Conservation (phyloP, 2,888 invertebrate genomes). For the Nomada fabriciana region DNA sequence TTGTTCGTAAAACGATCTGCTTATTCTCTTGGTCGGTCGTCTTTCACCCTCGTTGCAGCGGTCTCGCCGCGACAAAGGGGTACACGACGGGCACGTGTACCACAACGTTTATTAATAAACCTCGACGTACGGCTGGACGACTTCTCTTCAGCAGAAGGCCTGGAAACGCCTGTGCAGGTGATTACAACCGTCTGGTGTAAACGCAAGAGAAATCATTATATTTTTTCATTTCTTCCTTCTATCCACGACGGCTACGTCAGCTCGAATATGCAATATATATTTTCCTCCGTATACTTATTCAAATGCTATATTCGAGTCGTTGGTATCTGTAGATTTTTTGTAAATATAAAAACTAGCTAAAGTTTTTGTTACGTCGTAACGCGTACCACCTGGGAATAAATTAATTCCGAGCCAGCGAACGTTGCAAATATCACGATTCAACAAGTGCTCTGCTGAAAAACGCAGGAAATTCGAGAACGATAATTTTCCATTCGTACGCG, state of each 20-base stretch:
- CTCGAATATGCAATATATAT: not conserved
- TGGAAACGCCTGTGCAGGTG: conserved; percentile 67
- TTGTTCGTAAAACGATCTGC: conserved; percentile 66
- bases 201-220: conserved; percentile 23
- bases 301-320: no score
- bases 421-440: conserved; percentile 43
- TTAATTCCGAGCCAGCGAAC: not conserved
- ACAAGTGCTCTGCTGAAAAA: conserved; percentile 55
- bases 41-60: conserved; percentile 65
- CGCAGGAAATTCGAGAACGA: conserved; percentile 48
- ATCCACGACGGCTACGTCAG: not conserved
- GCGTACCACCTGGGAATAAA: not conserved
- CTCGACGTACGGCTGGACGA: conserved; percentile 75
- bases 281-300: no score
- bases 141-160: conserved; percentile 74
- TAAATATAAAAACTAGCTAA: not conserved
- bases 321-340: no score
- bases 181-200: conserved; percentile 52
- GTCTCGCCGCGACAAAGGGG: conserved; percentile 75
- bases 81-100: conserved; percentile 78
- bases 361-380: not conserved
- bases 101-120: conserved; percentile 83
- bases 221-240: conserved; percentile 12
- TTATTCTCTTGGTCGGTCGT: conserved; percentile 55
- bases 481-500: conserved; percentile 6